phyloP scores from a whole-genome alignment of 2,888 invertebrate species.

The Ormyrus rosae region DNA sequence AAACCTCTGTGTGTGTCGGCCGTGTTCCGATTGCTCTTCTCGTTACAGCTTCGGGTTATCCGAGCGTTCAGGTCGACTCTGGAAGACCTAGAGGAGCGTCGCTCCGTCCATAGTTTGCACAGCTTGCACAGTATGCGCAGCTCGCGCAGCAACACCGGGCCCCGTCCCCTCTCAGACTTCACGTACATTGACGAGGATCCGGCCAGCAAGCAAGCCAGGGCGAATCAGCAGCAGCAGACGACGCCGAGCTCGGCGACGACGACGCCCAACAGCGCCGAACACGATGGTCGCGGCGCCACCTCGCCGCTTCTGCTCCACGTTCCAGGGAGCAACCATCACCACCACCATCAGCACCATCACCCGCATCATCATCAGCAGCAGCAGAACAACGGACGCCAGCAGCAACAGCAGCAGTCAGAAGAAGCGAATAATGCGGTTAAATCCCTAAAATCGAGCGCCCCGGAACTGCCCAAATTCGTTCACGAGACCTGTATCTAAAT shows the following conservation, averaged over 20 bases:
- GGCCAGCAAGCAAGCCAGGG: slow-evolving; percentile 74
- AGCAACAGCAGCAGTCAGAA: slow-evolving; percentile 65
- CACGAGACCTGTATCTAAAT: slow-evolving; percentile 85
- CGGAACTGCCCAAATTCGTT: slow-evolving; percentile 81
- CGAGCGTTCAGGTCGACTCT: slow-evolving; percentile 99
- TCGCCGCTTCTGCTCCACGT: slow-evolving; percentile 73
- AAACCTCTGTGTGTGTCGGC: slow-evolving; percentile 37
- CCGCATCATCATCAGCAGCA: slow-evolving; percentile 61
- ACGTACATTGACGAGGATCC: slow-evolving; percentile 88
- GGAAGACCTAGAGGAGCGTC: slow-evolving; percentile 99
- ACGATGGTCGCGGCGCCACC: slow-evolving; percentile 66
- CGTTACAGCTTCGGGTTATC: slow-evolving; percentile 99
- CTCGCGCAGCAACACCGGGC: slow-evolving; percentile 86
- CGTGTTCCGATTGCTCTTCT: slow-evolving; percentile 66
- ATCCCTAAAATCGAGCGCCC: slow-evolving; percentile 72
- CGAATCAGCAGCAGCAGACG: slow-evolving; percentile 56
- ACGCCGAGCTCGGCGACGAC: slow-evolving; percentile 77
- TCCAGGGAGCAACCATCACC: slow-evolving; percentile 69
- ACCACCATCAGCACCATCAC: slow-evolving; percentile 67
- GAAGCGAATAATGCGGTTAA: slow-evolving; percentile 67
- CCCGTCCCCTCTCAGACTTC: slow-evolving; percentile 88
- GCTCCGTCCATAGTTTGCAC: slow-evolving; percentile 98
- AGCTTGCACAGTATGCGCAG: slow-evolving; percentile 91
- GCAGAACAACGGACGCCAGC: slow-evolving; percentile 65
- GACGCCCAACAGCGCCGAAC: slow-evolving; percentile 75